phyloP scores from a whole-genome alignment of 64 coral and sea anemone genomes.

The Acropora yongei region DNA sequence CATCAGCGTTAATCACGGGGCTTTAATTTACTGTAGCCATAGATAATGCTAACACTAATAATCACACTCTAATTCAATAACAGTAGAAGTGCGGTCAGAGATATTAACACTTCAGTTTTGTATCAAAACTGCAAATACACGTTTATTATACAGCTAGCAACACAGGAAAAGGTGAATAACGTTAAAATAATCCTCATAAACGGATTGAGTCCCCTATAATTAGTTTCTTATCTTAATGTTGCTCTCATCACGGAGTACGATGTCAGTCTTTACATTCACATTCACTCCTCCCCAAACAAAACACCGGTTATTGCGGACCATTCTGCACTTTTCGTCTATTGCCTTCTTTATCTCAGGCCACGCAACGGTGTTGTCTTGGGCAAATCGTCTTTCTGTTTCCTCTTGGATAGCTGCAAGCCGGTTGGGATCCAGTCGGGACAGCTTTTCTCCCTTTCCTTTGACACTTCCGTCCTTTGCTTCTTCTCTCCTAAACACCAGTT shows the following conservation, averaged over 20 bases:
- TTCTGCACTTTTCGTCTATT: slow-evolving; percentile 70
- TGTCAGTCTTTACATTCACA: slow-evolving; percentile 2
- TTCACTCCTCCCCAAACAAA: slow-evolving; percentile 69
- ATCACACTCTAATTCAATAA: neutral
- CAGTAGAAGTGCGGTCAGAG: too few relatives aligned
- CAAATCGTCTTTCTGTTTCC: slow-evolving; percentile 27
- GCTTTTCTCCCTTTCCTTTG: slow-evolving; percentile 23
- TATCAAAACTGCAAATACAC: too few relatives aligned
- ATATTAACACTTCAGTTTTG: too few relatives aligned
- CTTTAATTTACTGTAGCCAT: neutral
- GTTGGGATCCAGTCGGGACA: slow-evolving; percentile 30
- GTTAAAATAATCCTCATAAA: neutral
- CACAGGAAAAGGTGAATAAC: neutral
- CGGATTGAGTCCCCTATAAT: slow-evolving; percentile 21
- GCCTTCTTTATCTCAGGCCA: slow-evolving; percentile 64
- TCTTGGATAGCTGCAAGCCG: slow-evolving; percentile 13
- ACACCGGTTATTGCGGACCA: slow-evolving; percentile 71
- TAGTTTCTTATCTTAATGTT: slow-evolving; percentile 22
- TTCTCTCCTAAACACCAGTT: slow-evolving; percentile 35
- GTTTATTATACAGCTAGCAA: neutral
- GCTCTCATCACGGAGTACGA: neutral
- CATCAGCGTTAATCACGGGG: neutral
- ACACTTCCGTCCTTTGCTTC: slow-evolving; percentile 42
- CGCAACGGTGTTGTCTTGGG: neutral
- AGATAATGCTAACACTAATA: slow-evolving; percentile 4